A percentile compares a stretch with the other conserved stretches of the same genome.
Evolutionary conservation across 1,140 invertebrate species (phyloP).

Genomic region (Caenorhabditis latens): DNA sequence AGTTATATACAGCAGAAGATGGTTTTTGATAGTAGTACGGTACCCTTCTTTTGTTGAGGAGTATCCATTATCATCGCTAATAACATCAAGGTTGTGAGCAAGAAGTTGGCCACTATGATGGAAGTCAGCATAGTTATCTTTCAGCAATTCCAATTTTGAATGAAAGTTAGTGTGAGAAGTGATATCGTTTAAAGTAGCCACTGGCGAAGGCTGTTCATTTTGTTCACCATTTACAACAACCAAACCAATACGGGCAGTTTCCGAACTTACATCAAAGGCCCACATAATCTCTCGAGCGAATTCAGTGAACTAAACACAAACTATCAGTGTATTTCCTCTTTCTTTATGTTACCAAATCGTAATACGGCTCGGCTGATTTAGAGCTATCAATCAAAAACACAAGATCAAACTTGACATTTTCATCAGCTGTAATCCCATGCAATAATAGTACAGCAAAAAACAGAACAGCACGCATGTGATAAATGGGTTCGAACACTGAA

Average conservation of each 20-base stretch:
- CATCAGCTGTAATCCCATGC: too few relatives aligned
- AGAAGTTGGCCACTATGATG: conserved; percentile 15
- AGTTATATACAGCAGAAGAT: conserved; percentile 62
- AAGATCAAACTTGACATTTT: too few relatives aligned
- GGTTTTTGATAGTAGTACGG: conserved; percentile 43
- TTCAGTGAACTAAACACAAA: too few relatives aligned
- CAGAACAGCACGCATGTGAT: too few relatives aligned
- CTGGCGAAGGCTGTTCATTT: neutral
- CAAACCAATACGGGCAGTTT: neutral
- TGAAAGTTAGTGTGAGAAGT: neutral
- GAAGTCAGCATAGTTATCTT: conserved; percentile 4
- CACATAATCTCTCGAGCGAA: too few relatives aligned
- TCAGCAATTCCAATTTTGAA: neutral
- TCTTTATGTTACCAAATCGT: too few relatives aligned
- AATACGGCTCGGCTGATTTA: too few relatives aligned
- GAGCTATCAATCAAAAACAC: too few relatives aligned
- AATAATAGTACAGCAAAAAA: too few relatives aligned
- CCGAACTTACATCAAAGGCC: too few relatives aligned
- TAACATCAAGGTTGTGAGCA: neutral
- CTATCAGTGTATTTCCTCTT: too few relatives aligned
- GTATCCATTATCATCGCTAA: neutral
- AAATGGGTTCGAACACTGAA: too few relatives aligned
- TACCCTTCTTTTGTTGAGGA: conserved; percentile 1
- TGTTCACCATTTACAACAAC: neutral
- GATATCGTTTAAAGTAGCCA: neutral